Conservation (phyloP, 2,113 vertebrate species). For the Myiozetetes cayanensis region DNA sequence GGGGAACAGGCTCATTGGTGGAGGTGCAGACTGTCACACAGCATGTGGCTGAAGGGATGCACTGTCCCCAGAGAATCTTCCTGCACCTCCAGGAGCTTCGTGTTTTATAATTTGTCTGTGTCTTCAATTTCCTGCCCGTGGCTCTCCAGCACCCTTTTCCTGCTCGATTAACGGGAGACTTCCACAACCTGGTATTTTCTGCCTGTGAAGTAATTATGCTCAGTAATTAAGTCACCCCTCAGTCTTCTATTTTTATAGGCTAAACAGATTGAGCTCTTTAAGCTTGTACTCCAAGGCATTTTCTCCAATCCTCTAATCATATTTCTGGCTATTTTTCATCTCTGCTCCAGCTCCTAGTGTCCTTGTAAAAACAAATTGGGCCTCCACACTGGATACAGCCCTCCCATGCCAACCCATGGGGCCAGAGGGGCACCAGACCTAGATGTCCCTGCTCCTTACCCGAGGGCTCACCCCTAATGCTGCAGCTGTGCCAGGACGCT, state of each 20-base stretch:
- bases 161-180: background rate
- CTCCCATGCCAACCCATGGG: background rate
- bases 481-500: accelerated
- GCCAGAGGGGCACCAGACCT: background rate
- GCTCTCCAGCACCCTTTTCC: background rate
- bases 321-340: conserved; percentile 62
- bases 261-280: conserved; percentile 69
- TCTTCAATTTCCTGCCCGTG: background rate
- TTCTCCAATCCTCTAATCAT: conserved; percentile 68
- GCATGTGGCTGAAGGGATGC: background rate
- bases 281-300: conserved; percentile 63
- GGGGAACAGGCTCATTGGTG: background rate
- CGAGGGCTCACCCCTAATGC: background rate
- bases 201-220: conserved; percentile 61
- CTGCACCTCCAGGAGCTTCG: accelerated
- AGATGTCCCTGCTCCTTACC: background rate
- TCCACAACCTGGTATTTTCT: conserved; percentile 58
- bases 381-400: background rate
- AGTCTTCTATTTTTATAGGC: conserved; percentile 68
- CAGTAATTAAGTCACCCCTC: conserved; percentile 64
- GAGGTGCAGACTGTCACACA: background rate
- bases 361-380: conserved; percentile 10
- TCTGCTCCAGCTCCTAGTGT: background rate
- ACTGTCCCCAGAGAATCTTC: background rate
- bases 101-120: background rate